A percentile compares a stretch with the other conserved stretches of the same genome.
These are phyloP conservation scores for Caenorhabditis doughertyi DNA, from an alignment of 2,888 invertebrate species.

Conservation along the genomic window DNA sequence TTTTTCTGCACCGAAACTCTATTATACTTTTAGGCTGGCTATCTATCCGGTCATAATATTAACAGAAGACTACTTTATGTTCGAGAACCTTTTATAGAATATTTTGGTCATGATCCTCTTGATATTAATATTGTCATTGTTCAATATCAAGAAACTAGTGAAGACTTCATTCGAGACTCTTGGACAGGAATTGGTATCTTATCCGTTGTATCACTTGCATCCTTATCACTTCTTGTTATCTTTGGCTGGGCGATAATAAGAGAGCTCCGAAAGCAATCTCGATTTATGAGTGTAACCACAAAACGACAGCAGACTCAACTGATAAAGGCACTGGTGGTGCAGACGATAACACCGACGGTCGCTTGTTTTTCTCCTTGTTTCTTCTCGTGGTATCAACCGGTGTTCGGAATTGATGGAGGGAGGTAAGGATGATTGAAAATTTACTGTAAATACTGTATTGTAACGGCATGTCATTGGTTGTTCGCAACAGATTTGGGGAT, in stretches of 20 bases:
- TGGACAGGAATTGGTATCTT: constrained; percentile 25
- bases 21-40: constrained; percentile 13
- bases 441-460: too few species aligned
- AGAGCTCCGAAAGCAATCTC: constrained; percentile 1
- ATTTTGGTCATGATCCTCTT: constrained; percentile 20
- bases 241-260: neutral
- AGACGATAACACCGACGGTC: constrained; percentile 24
- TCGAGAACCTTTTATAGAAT: constrained; percentile 7
- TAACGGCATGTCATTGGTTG: too few species aligned
- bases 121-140: constrained; percentile 34
- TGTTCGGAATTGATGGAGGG: constrained; percentile 36
- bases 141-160: constrained; percentile 30
- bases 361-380: constrained; percentile 39
- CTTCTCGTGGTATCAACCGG: constrained; percentile 40
- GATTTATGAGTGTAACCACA: constrained; percentile 9
- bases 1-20: neutral
- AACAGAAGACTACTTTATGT: neutral
- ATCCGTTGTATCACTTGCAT: constrained; percentile 16
- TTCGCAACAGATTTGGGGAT: too few species aligned
- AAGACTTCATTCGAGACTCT: neutral
- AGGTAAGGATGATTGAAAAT: constrained; percentile 1
- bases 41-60: constrained; percentile 3
- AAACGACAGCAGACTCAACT: constrained; percentile 35
- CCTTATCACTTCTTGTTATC: neutral
- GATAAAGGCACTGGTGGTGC: constrained; percentile 20